A percentile compares a stretch with the other conserved stretches of the same genome.
Evolutionary conservation across 1,140 invertebrate species (phyloP).

Genomic region (Vanessa tameamea): DNA sequence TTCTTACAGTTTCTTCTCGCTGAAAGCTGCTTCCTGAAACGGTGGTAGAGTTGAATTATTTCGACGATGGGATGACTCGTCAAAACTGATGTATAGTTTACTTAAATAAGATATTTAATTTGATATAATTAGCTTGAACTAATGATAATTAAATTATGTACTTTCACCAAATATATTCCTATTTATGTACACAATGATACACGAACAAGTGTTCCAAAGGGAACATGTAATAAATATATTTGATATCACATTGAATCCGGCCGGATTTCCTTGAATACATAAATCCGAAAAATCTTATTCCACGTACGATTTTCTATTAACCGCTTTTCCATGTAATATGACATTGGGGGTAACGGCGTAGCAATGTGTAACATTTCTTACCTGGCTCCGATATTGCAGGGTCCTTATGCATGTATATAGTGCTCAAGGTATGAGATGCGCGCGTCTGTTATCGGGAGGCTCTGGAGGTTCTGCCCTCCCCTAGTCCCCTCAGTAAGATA

Average conservation of each 20-base stretch:
- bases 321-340: constrained; percentile 38
- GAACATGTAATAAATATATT: constrained; percentile 33
- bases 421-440: constrained; percentile 72
- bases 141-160: too few relatives aligned
- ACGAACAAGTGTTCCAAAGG: too few relatives aligned
- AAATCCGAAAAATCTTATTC: constrained; percentile 25
- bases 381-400: constrained; percentile 60
- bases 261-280: not conserved
- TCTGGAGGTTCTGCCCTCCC: constrained; percentile 63
- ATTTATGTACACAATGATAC: too few relatives aligned
- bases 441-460: constrained; percentile 63
- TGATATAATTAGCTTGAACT: too few relatives aligned
- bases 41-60: too few relatives aligned
- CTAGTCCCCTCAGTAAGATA: constrained; percentile 73
- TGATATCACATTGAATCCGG: not conserved
- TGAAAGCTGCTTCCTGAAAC: too few relatives aligned
- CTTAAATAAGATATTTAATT: too few relatives aligned
- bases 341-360: constrained; percentile 38
- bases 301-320: constrained; percentile 31
- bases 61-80: too few relatives aligned
- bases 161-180: too few relatives aligned
- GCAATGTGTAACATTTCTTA: constrained; percentile 63
- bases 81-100: too few relatives aligned
- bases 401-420: constrained; percentile 56
- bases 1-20: too few relatives aligned